Base-by-base conservation (phyloP, 2,113 vertebrate species). In the Microcebus lehilahytsara region DNA sequence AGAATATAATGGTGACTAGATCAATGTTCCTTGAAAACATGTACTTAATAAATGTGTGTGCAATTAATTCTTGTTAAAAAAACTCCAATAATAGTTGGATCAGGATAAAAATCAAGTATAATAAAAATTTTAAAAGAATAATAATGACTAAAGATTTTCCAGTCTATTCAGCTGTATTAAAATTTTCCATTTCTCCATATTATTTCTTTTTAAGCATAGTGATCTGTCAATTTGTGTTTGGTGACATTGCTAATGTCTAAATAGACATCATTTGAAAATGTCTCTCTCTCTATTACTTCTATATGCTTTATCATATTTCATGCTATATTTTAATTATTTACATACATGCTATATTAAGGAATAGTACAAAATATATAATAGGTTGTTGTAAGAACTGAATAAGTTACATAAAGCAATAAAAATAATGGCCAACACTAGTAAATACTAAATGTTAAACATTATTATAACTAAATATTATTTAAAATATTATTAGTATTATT, bases 381-480 rank as follows among this genome's bases (percentile, higher is more conserved):
- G 32, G 19, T 42, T 64, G n/a, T 25, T 42, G 17, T 72, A 11
- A 85, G 30, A 53, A 93, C 0, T 88, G 13, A 87, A n/a, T 53
- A 30, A 74, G 25, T 72, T 75, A 93, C 20, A 78, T 60, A 83
- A 88, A 75, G 6, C 20, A 78, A 80, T 42, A 72, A 74, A 94
- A 87, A 67, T n/a, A 80, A 53, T 34, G 16, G 3, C 32, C 85
- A 34, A 30, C 5, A 60, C n/a, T 78, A 62, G 77, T 49, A 53
- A 90, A 85, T 6, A 42, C 10, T 56, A 92, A 72, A 67, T 93
- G 51, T 32, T 78, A 85, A 58, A 46, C 32, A 93, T 71, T 89
- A 93, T 37, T 69, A 53, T 87, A 91, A 87, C 79, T 64, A 80
- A 93, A 93, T 75, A 85, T 51, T 80, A 92, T 40, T 69, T 83